Evolutionary conservation across 2,888 invertebrate genomes (phyloP).

Genomic region (Exephanes ischioxanthus): DNA sequence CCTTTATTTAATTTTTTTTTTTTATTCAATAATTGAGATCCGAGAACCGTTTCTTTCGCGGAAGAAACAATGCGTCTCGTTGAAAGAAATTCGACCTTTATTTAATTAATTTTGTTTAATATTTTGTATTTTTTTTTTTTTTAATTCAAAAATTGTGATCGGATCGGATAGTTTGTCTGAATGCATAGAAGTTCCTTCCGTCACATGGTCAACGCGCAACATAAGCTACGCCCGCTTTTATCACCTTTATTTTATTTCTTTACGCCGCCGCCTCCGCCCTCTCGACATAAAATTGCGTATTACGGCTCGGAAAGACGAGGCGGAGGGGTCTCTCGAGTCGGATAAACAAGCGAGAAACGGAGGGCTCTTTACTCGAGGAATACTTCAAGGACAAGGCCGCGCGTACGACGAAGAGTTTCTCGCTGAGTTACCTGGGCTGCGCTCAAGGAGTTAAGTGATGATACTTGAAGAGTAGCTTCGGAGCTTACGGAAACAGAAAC

Average conservation of each 20-base stretch:
- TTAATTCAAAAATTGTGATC: too few species aligned
- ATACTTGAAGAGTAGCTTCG: not conserved
- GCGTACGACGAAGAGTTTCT: constrained; percentile 4
- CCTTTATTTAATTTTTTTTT: too few species aligned
- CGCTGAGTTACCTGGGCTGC: constrained; percentile 7
- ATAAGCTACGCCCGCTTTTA: not conserved
- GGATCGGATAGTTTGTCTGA: too few species aligned
- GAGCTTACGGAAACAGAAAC: not conserved
- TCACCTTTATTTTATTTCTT: not conserved
- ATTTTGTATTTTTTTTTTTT: too few species aligned
- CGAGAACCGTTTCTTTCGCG: too few species aligned
- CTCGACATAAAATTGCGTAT: not conserved
- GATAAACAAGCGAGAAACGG: constrained; percentile 28
- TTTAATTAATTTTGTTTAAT: too few species aligned
- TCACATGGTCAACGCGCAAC: too few species aligned
- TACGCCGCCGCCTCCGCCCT: not conserved
- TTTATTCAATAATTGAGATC: too few species aligned
- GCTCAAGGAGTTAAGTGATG: constrained; percentile 27
- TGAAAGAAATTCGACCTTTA: too few species aligned
- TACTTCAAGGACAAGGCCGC: constrained; percentile 33
- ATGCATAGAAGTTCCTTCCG: too few species aligned
- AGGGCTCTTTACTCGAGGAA: constrained; percentile 18
- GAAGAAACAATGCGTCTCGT: too few species aligned
- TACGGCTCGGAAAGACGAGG: not conserved
- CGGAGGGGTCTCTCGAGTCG: not conserved